phyloP scores from a whole-genome alignment of 2,113 vertebrate species.

The Rhodinocichla rosea region DNA sequence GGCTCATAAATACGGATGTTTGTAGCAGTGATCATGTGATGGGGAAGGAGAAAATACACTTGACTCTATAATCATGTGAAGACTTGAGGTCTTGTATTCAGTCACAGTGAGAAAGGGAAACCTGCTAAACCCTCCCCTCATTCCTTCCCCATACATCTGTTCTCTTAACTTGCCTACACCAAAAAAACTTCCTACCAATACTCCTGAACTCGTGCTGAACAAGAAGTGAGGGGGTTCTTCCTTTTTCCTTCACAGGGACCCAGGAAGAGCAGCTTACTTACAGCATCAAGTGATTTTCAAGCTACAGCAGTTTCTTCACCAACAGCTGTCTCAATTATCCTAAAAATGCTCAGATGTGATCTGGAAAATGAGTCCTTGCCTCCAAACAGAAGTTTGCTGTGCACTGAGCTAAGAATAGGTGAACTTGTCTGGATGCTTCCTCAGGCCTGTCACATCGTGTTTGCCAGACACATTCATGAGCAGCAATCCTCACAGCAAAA shows the following conservation, averaged over 20 bases:
- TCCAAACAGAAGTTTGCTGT: neutral
- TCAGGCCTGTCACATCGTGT: neutral
- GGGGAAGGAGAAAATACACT: neutral
- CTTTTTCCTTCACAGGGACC: neutral
- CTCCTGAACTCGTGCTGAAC: neutral
- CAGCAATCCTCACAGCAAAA: neutral
- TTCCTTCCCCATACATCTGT: neutral
- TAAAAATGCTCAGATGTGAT: neutral
- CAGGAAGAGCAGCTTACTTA: neutral
- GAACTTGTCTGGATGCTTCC: neutral
- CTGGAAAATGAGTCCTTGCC: neutral
- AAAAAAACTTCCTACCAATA: neutral
- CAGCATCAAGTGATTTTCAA: neutral
- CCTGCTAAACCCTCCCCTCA: neutral
- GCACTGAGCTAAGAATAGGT: slow-evolving; percentile 7
- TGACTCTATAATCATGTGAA: neutral
- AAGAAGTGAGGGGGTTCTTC: neutral
- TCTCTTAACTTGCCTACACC: neutral
- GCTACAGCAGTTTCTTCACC: neutral
- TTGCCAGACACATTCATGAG: neutral
- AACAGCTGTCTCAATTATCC: slow-evolving; percentile 12
- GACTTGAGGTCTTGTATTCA: neutral
- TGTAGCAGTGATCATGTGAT: neutral
- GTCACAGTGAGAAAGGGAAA: accelerated
- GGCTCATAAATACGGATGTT: neutral